phyloP scores from a whole-genome alignment of 1,140 invertebrate species.

The Eulimnadia texana region DNA sequence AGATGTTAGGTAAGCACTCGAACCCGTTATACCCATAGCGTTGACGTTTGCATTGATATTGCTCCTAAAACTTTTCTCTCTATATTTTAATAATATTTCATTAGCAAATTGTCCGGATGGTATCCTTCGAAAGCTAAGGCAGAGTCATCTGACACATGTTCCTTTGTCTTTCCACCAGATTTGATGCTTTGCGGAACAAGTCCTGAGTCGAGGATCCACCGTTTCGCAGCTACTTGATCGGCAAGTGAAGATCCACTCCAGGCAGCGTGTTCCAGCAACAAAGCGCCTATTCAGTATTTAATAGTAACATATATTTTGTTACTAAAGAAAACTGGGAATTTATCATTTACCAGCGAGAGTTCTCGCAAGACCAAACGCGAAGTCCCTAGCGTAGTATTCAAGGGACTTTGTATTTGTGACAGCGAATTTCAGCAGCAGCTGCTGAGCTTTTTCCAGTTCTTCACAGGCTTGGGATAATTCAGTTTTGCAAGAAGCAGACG shows the following conservation, averaged over 20 bases:
- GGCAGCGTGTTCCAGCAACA: slow-evolving; percentile 31
- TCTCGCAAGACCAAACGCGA: slow-evolving; percentile 33
- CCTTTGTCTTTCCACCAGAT: background rate
- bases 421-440: slow-evolving; percentile 24
- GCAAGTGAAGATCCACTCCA: slow-evolving; percentile 20
- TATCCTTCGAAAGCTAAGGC: slow-evolving; percentile 7
- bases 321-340: slow-evolving; percentile 4
- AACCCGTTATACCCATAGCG: too few species aligned
- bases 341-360: slow-evolving; percentile 30
- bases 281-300: slow-evolving; percentile 24
- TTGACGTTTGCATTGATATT: too few species aligned
- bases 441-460: slow-evolving; percentile 22
- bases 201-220: slow-evolving; percentile 15
- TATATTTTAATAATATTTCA: background rate
- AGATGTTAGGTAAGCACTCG: too few species aligned
- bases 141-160: background rate
- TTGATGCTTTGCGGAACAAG: background rate
- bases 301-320: slow-evolving; percentile 9
- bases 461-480: background rate
- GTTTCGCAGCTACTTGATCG: slow-evolving; percentile 26
- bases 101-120: background rate
- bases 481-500: background rate
- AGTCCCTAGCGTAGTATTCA: slow-evolving; percentile 32
- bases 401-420: slow-evolving; percentile 22
- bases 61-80: too few species aligned